A percentile compares a stretch with the other conserved stretches of the same genome.
Evolutionary conservation across 2,797 vertebrate genomes (phyloP).

Genomic region (Balearica regulorum): DNA sequence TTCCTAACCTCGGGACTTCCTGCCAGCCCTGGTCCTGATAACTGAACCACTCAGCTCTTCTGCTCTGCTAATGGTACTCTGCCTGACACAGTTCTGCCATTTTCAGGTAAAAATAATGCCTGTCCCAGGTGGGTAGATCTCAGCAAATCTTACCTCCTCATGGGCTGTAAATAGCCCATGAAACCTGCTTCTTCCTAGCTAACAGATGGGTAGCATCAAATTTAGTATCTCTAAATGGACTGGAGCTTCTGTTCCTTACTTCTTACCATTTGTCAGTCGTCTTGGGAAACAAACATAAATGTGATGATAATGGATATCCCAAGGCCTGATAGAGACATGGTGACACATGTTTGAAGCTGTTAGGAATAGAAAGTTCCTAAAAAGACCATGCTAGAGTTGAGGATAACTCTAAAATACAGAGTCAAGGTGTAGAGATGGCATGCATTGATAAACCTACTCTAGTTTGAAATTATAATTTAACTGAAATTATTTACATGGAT

Average conservation of each 20-base stretch:
- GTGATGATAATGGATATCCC: neutral
- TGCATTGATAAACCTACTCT: neutral
- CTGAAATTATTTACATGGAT: neutral
- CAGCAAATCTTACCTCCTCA: neutral
- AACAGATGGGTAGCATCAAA: constrained; percentile 4
- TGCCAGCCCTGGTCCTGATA: neutral
- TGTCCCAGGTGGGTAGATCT: neutral
- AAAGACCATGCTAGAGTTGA: neutral
- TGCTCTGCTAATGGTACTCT: neutral
- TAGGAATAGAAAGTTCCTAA: neutral
- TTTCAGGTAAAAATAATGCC: neutral
- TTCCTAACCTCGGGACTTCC: neutral
- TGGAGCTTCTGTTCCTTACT: neutral
- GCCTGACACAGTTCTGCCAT: neutral
- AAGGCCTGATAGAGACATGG: neutral
- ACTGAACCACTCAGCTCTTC: neutral
- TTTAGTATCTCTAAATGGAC: neutral
- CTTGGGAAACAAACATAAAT: neutral
- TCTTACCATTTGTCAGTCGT: neutral
- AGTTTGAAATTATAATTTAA: neutral
- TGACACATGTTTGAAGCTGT: neutral
- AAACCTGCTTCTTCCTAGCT: neutral
- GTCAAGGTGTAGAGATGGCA: neutral
- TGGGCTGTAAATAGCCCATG: neutral
- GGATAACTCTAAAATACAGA: neutral